Evolutionary conservation across 2,888 invertebrate genomes (phyloP).

Genomic region (Pyrrhia umbra): DNA sequence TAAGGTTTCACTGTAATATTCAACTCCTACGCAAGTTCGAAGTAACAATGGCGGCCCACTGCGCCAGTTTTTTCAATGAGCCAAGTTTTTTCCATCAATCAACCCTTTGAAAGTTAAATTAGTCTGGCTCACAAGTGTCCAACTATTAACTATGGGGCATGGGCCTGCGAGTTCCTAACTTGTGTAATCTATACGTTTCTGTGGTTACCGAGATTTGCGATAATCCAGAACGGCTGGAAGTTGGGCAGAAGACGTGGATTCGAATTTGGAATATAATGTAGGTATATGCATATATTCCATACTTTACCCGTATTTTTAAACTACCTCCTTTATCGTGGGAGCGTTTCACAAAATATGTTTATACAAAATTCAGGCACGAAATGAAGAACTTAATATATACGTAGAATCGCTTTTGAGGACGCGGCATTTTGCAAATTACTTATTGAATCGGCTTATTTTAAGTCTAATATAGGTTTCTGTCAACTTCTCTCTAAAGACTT

Average conservation of each 20-base stretch:
- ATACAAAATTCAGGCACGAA: no score
- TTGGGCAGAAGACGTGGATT: not conserved
- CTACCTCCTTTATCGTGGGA: no score
- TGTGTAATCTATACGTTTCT: conserved; percentile 3
- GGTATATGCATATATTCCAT: no score
- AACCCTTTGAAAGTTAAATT: conserved; percentile 65
- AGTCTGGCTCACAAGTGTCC: conserved; percentile 55
- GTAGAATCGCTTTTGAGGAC: no score
- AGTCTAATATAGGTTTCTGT: no score
- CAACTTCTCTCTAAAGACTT: no score
- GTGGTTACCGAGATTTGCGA: conserved; percentile 20
- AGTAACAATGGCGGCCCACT: conserved; percentile 42
- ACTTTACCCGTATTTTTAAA: no score
- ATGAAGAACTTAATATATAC: no score
- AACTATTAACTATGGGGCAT: conserved; percentile 57
- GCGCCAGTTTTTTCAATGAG: conserved; percentile 55
- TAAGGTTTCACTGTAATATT: conserved; percentile 42
- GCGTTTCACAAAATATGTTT: no score
- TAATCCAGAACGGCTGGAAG: conserved; percentile 10
- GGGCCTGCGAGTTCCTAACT: conserved; percentile 1
- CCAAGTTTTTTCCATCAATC: conserved; percentile 61
- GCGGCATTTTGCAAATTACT: no score
- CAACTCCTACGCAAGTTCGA: conserved; percentile 50
- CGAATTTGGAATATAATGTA: not conserved
- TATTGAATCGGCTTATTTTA: no score